These are phyloP conservation scores for Sus cebifrons DNA, from an alignment of 2,797 vertebrate species.

Conservation along the genomic window DNA sequence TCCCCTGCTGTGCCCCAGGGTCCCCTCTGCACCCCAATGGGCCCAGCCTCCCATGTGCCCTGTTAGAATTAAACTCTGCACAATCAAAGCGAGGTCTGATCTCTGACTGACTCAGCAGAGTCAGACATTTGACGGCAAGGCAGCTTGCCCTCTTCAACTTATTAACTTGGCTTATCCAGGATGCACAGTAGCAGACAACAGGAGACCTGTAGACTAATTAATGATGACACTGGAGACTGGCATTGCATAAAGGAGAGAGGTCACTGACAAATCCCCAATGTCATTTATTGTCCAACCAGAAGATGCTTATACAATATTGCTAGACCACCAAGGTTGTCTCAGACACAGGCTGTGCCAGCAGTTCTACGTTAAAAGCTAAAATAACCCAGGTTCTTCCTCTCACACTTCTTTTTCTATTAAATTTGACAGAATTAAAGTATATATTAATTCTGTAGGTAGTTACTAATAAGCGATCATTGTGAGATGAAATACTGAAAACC, in stretches of 20 bases:
- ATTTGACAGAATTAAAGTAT: conserved; percentile 51
- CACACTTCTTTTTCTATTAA: not conserved
- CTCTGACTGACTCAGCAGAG: conserved; percentile 22
- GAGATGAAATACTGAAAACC: conserved; percentile 26
- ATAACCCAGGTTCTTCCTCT: not conserved
- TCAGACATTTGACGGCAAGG: not conserved
- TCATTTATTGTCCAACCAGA: conserved; percentile 39
- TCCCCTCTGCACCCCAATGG: not conserved
- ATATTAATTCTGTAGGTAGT: conserved; percentile 12
- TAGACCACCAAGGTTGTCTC: conserved; percentile 69
- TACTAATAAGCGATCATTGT: not conserved
- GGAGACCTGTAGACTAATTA: conserved; percentile 78
- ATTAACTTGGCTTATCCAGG: conserved; percentile 67
- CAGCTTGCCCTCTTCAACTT: conserved; percentile 33
- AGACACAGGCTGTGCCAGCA: not conserved
- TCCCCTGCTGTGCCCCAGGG: not conserved
- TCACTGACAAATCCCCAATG: conserved; percentile 33
- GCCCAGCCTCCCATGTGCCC: not conserved
- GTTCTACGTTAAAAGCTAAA: conserved; percentile 25
- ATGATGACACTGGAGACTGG: conserved; percentile 71
- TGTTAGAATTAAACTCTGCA: conserved; percentile 75
- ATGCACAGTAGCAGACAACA: conserved; percentile 65
- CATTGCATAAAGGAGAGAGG: conserved; percentile 42
- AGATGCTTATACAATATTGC: not conserved
- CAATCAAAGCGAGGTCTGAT: conserved; percentile 71